phyloP scores from a whole-genome alignment of 2,888 invertebrate species.

The Cephus sareptanus region DNA sequence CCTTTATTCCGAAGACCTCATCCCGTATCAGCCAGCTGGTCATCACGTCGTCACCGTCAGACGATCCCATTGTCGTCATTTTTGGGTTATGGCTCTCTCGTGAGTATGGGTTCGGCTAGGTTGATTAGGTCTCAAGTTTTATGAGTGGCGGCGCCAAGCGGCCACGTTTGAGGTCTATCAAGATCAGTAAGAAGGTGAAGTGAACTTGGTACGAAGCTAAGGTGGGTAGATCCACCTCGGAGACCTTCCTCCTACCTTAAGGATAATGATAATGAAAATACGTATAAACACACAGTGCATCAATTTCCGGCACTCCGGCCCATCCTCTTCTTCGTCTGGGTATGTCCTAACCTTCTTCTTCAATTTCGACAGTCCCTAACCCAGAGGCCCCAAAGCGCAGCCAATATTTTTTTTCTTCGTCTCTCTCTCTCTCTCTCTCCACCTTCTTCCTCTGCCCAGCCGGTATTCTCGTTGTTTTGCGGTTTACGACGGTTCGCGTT shows the following conservation, averaged over 20 bases:
- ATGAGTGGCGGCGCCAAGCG: constrained; percentile 57
- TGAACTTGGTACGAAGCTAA: neutral
- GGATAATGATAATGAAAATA: constrained; percentile 41
- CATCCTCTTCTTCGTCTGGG: constrained; percentile 13
- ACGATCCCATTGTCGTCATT: neutral
- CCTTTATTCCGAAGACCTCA: neutral
- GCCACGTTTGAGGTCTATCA: constrained; percentile 43
- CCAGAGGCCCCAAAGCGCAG: neutral
- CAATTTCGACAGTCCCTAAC: neutral
- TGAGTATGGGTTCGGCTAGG: neutral
- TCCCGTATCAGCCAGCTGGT: neutral
- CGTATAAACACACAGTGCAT: constrained; percentile 1
- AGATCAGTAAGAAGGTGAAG: constrained; percentile 15
- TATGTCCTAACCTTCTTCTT: neutral
- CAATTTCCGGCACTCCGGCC: constrained; percentile 12
- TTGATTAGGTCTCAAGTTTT: constrained; percentile 29
- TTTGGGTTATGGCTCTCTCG: neutral
- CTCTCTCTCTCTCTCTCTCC: constrained; percentile 19
- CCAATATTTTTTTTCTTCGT: neutral
- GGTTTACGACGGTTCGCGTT: constrained; percentile 64
- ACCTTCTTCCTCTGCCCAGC: constrained; percentile 15
- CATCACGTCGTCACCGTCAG: neutral
- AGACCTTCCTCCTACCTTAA: constrained; percentile 21
- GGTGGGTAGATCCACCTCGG: neutral
- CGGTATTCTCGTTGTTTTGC: constrained; percentile 59